Base-by-base conservation (phyloP, 2,888 invertebrate species). In the Conomelus anceps region DNA sequence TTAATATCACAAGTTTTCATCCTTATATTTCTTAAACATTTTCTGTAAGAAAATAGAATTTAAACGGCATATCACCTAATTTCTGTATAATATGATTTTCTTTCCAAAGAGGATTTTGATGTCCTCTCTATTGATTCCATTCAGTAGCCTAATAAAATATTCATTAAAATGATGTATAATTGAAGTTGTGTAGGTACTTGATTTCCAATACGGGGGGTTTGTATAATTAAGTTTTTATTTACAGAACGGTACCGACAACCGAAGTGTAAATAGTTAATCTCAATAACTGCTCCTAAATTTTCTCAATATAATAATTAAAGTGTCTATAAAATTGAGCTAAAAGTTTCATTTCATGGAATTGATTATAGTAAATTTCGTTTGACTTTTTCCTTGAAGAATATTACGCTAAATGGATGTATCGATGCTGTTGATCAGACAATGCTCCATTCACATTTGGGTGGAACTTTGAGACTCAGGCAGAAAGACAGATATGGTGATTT, bases 1-100 rank as follows among this genome's bases (percentile, higher is more conserved):
- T 85, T 86, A 86, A 86, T 86, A 86, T 86, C 86, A 86, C 86
- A 86, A 86, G 86, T 86, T 86, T 86, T n/a, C 29, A 86, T 86
- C 29, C 29, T 86, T 86, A 86, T 23, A 24, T 3, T 24, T 26
- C 24, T 86, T 24, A 24, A 86, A 86, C 86, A 7, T 86, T 86
- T 3, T 86, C 86, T 26, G 24, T 86, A 86, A 86, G 86, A 86
- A 86, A 86, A 86, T 86, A 86, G 24, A 86, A 86, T 86, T 86
- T 86, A 29, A 86, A 86, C 23, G 86, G 86, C 86, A 86, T 24
- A 29, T 86, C 23, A 86, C 86, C 86, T 86, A 26, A 86, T 86
- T 29, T 22, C 86, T 86, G 86, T 86, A 86, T 24, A 86, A 63
- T 20, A 63, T 63, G n/a, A 63, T 63, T 63, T 63, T 3, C n/a